Evolutionary conservation across 2,888 invertebrate genomes (phyloP).

Genomic region (Coenonympha arcania): DNA sequence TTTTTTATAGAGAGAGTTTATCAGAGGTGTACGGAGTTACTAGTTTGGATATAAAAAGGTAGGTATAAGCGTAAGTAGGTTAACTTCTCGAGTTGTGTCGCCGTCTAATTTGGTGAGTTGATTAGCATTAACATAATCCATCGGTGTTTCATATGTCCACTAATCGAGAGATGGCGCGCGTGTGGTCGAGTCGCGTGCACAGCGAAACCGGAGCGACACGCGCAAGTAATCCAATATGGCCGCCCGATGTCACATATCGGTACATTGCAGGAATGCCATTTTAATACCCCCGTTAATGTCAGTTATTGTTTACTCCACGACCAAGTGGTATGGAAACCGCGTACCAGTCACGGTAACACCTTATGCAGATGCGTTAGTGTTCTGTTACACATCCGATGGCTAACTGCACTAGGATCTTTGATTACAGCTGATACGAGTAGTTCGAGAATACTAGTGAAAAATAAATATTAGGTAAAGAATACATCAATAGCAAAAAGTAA

Average conservation of each 20-base stretch:
- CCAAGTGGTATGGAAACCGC: slow-evolving; percentile 48
- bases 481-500: too few relatives aligned
- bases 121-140: background rate
- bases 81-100: background rate
- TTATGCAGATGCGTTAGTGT: slow-evolving; percentile 1
- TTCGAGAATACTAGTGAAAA: too few relatives aligned
- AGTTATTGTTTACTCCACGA: slow-evolving; percentile 68
- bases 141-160: slow-evolving; percentile 9
- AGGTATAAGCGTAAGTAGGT: background rate
- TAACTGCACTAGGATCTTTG: background rate
- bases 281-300: slow-evolving; percentile 68
- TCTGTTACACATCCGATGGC: background rate
- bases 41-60: too few relatives aligned
- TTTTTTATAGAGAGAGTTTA: too few relatives aligned
- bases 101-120: background rate
- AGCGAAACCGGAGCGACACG: slow-evolving; percentile 70
- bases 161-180: slow-evolving; percentile 60
- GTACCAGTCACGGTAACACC: slow-evolving; percentile 20
- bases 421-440: too few relatives aligned
- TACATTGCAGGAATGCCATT: slow-evolving; percentile 69
- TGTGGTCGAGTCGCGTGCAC: slow-evolving; percentile 73
- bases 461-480: too few relatives aligned
- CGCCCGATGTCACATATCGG: slow-evolving; percentile 61
- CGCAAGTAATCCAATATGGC: slow-evolving; percentile 72
- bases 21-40: too few relatives aligned